Evolutionary conservation across 2,888 invertebrate species (phyloP), one percentile per base, ranked within the genome.

Genomic region (Thymelicus acteon): DNA sequence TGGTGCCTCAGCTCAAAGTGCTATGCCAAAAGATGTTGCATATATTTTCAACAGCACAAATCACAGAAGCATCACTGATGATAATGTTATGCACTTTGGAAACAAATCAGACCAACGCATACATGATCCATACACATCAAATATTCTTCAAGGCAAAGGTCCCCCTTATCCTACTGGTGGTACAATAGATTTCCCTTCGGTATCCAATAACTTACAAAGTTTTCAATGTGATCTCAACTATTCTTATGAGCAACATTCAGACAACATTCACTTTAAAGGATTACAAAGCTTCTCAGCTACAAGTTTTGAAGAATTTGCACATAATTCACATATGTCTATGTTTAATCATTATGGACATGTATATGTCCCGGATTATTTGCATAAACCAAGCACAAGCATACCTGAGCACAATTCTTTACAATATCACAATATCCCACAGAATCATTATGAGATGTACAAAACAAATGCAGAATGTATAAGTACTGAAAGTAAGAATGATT

Each of bases 281-380:
- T 75, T 88, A 57, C 94, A 94, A 79, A 94, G 92, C 73, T 94
- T 91, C 80, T 92, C 94, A 7, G 92, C 94, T 0, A 87, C 93
- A 57, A 92, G 89, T 80, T 94, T 93, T 79, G 94, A 92, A 77
- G 94, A 95, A 82, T 94, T 95, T 76, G 94, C 95, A 57, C 94
- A 95, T 75, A 92, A 85, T 76, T 91, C 94, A 8, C 93, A 94
- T 74, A 88, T 93, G 83, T 87, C 89, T 31, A 93, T 94, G 89
- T 94, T 93, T 75, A 94, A 91, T 78, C 93, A 94, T 76, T 94
- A 94, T 75, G 91, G 93, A 6, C 91, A 93, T 74, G 88, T 92
- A 85, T 94, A 94, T 74, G 85, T 86, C 58, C 87, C 91, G 48
- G 93, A 94, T 13, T 94, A 94, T 75, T 76, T 88, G 78, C 90